phyloP scores from a whole-genome alignment of 2,797 vertebrate species.

The Myotis planiceps region DNA sequence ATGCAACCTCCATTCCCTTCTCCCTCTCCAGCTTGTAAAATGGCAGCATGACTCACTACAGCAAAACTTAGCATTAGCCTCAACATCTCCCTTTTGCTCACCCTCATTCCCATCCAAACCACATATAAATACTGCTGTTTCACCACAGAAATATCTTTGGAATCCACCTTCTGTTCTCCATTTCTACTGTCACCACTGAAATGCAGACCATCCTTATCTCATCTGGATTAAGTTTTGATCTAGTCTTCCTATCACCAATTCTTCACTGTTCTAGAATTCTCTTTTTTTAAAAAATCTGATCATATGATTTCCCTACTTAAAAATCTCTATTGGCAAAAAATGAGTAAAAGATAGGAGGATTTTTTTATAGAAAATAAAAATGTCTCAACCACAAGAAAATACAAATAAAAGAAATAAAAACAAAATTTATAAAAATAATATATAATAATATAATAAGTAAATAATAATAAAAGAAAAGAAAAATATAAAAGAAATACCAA shows the following conservation, averaged over 20 bases:
- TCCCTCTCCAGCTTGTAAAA: background rate
- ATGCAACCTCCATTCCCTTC: background rate
- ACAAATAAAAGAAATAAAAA: background rate
- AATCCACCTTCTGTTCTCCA: background rate
- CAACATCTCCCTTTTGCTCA: background rate
- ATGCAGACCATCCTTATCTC: background rate
- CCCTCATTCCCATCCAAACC: background rate
- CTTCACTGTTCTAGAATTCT: background rate
- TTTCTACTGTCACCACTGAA: background rate
- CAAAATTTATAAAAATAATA: background rate
- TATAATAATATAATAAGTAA: background rate
- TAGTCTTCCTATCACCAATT: background rate
- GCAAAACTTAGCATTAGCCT: background rate
- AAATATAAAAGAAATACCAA: background rate
- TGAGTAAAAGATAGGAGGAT: background rate
- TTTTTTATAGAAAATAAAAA: background rate
- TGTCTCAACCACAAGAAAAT: background rate
- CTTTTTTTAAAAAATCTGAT: background rate
- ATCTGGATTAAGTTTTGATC: background rate
- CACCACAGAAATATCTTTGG: background rate
- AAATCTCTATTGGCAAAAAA: background rate
- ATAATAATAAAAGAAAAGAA: background rate
- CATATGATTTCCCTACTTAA: background rate
- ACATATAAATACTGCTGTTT: background rate
- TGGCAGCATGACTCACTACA: background rate